phyloP scores from a whole-genome alignment of 2,113 vertebrate genomes.

The Melanerpes formicivorus region DNA sequence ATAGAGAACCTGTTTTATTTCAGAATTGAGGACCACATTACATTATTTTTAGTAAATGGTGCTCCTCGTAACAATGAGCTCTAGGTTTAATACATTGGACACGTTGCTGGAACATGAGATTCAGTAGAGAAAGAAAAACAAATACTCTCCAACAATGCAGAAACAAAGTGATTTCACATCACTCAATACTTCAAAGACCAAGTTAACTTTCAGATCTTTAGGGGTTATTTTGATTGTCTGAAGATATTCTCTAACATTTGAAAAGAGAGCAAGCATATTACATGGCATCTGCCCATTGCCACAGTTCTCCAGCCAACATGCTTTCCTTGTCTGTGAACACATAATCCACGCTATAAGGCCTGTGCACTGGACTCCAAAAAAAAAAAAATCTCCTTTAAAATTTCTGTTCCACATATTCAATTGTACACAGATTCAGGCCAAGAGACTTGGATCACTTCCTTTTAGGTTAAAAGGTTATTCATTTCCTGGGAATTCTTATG shows the following conservation, averaged over 20 bases:
- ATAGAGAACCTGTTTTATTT: neutral
- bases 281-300: fast-evolving
- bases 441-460: neutral
- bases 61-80: neutral
- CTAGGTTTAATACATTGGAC: neutral
- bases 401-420: neutral
- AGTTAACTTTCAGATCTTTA: neutral
- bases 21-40: neutral
- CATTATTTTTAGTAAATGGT: neutral
- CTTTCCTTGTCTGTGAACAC: neutral
- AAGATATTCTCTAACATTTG: neutral
- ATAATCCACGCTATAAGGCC: fast-evolving
- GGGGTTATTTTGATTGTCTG: neutral
- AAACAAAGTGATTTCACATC: slow-evolving; percentile 1
- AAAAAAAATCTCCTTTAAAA: neutral
- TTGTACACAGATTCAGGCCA: neutral
- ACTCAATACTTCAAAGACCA: neutral
- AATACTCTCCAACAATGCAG: neutral
- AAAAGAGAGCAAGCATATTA: neutral
- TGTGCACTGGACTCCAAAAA: neutral
- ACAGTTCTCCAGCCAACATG: neutral
- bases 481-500: neutral
- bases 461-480: neutral
- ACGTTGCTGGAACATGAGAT: neutral
- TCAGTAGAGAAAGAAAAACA: neutral